Evolutionary conservation across 1,140 invertebrate genomes (phyloP), one percentile per base, ranked within the genome.

Genomic region (Coboldia fuscipes): DNA sequence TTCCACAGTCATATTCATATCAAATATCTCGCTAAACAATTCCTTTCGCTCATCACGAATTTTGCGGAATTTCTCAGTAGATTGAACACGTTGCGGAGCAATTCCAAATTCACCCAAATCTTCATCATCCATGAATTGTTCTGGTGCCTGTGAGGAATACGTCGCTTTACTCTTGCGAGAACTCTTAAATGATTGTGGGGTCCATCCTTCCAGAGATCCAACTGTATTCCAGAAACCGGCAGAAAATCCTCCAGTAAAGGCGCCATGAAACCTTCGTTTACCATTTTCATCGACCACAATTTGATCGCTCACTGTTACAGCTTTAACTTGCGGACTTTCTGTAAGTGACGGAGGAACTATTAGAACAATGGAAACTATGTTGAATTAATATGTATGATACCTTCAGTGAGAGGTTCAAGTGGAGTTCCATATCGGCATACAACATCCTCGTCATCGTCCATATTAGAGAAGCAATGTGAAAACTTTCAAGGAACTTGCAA

Each of bases 41-140:
- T 10, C 74, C 74, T 45, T 69, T 61, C 28, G 61, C 58, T 15
- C 41, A 41, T 42, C 58, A 34, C 54, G 47, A 40, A 47, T 41
- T 41, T 58, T 45, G 39, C 62, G 44, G 47, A 84, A 92, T 41
- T 84, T 75, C 16, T 65, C 63, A 2, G 73, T 79, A 8, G 86
- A 74, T 42, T 75, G 66, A 33, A 62, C 31, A 4, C 26, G 28
- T 21, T 32, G 30, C 2, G 89, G 86, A 5, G 93, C 92, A 41
- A 99, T 94, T 35, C 94, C 94, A 65, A 86, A 88, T 50, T 90
- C 82, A 16, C 81, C 72, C 18, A 85, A 66, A 58, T 99, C 94
- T 56, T 98, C 94, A 17, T 92, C 82, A 60, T 99, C 96, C 94
- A 99, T 99, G 54, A 88, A 98, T 62, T 97, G 90, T 59, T 93